Base-by-base conservation (phyloP, 1,140 invertebrate species). In the Drosophila hydei region DNA sequence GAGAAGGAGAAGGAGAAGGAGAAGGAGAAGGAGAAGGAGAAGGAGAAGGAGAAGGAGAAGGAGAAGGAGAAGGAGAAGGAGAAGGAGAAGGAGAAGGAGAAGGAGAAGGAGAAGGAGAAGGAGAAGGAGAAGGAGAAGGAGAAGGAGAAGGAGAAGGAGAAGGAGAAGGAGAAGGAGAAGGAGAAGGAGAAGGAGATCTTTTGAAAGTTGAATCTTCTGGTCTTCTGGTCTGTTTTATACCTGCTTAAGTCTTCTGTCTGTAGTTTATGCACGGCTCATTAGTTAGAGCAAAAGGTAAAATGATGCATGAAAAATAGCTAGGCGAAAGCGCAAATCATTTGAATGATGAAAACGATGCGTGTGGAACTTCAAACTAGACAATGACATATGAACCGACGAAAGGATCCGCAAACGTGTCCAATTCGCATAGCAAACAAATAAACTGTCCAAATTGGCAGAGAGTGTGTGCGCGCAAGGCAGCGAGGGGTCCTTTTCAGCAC, bases 281-380 rank as follows among this genome's bases (percentile, higher is more conserved):
- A 43, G 45, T 45, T 50, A 58, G 2, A 38, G 45, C 18, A 14
- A 56, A 50, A 70, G 67, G 43, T 51, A 64, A 50, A 67, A 48
- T 43, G 58, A 54, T 75, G 54, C 51, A 45, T 67, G 64, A 74
- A 60, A 70, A 74, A 75, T 76, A 60, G 68, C 64, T 62, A 56
- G 56, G 70, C 50, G 55, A 75, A 81, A 75, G 65, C 70, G 71
- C 63, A 71, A 75, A 79, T 83, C 75, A 84, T 85, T 70, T 76
- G 55, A 30, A 70, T 75, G 68, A 85, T 74, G 63, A 72, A 72
- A 67, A 58, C 62, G 62, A 72, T 58, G 36, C 30, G 54, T 56
- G 38, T 12, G 21, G 23, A 56, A 72, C 50, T 38, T n/a, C 48
- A 72, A 79, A 79, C 55, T 52, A 77, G 78, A 72, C 80, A 79